Base-by-base conservation (phyloP, 2,113 vertebrate species). In the Pipa parva region DNA sequence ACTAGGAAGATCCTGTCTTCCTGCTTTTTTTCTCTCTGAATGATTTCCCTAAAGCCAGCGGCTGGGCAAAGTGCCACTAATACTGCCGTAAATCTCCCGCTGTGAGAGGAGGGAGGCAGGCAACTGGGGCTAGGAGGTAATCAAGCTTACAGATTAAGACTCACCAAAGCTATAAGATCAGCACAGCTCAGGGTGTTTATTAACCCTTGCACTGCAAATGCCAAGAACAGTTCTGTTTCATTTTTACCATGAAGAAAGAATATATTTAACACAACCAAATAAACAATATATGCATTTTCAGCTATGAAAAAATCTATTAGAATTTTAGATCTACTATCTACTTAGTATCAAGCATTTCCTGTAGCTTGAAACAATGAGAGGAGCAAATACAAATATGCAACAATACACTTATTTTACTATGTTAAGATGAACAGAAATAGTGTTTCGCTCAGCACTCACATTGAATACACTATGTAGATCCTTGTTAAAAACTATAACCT, bases 141-240 rank as follows among this genome's bases (percentile, higher is more conserved):
- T 91, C 88, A 89, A 91, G 85, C 86, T 88, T 85, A 89, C 80
- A 88, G 88, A 92, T 86, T 90, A 92, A 88, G 81, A 82, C 78
- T 86, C 65, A 27, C 80, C 82, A 87, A 87, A 92, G 87, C 88
- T 88, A 85, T 80, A 85, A 84, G 85, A 86, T 81, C 79, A 84
- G 77, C 86, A 84, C 77, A 71, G 83, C 79, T 83, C 77, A 70
- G 79, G 82, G 81, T 80, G 83, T 84, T 88, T 81, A 84, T 88
- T 87, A 87, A 87, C 84, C 80, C 87, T 85, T 84, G 71, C 74
- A 67, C 77, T 63, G 59, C 85, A 81, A 72, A 22, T 48, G 71
- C 62, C 70, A 51, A 3, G n/a, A 42, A 56, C 48, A 61, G 22
- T 27, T n/a, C 28, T 29, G 20, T 72, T 54, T 48, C 25, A 17